Percentiles rank a stretch among this genome's conserved stretches.
Conservation (phyloP, 2,888 invertebrate genomes). For the Perizoma affinitatum region DNA sequence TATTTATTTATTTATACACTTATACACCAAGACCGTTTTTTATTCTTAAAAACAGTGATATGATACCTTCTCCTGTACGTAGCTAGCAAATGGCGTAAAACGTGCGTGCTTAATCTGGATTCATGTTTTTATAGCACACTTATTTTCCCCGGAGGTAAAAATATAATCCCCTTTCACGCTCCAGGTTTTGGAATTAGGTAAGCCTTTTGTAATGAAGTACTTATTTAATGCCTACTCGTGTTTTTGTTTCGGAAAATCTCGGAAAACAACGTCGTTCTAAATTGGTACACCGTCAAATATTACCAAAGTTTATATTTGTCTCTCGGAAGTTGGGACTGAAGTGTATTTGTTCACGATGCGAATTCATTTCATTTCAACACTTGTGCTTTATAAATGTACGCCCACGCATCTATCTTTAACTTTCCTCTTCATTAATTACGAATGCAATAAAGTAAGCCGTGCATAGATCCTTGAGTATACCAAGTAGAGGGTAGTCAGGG, state of each 20-base stretch:
- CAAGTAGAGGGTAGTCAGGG: too few species aligned
- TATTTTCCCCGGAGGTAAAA: conserved; percentile 60
- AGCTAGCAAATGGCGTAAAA: conserved; percentile 37
- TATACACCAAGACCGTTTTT: conserved; percentile 1
- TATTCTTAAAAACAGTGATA: conserved; percentile 30
- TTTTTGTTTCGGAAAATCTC: conserved; percentile 54
- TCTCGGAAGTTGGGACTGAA: conserved; percentile 12
- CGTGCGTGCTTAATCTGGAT: conserved; percentile 50
- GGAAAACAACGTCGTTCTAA: conserved; percentile 37
- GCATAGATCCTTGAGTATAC: too few species aligned
- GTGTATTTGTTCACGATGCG: conserved; percentile 13
- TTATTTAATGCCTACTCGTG: conserved; percentile 53
- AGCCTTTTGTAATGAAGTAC: conserved; percentile 76
- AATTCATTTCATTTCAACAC: neutral
- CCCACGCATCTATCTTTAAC: neutral
- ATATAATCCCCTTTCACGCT: conserved; percentile 64
- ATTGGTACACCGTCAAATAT: conserved; percentile 45
- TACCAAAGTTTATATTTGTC: conserved; percentile 40
- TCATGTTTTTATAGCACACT: conserved; percentile 51
- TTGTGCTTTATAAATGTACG: neutral
- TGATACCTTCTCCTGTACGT: conserved; percentile 27
- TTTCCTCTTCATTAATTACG: too few species aligned
- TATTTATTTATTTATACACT: too few species aligned
- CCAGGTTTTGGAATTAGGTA: conserved; percentile 63
- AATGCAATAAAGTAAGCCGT: too few species aligned